Evolutionary conservation across 2,888 invertebrate genomes (phyloP).

Genomic region (Metallyticus violacea): DNA sequence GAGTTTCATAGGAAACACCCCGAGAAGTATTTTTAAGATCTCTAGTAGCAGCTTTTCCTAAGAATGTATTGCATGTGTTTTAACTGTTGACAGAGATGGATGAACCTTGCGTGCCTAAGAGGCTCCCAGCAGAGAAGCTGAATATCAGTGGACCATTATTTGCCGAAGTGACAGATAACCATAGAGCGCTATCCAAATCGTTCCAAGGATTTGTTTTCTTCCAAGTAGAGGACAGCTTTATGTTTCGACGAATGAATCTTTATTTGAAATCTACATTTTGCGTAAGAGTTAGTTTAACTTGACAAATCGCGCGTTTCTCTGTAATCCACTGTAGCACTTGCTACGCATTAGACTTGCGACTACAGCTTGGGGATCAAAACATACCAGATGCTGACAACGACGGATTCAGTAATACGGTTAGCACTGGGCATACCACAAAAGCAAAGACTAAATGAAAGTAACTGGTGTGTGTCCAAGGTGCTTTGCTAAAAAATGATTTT

Average conservation of each 20-base stretch:
- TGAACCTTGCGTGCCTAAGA: not conserved
- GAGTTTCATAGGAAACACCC: not conserved
- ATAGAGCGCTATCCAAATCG: not conserved
- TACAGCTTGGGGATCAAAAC: no score
- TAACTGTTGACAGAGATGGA: not conserved
- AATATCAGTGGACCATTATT: not conserved
- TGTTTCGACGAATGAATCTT: not conserved
- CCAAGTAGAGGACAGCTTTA: not conserved
- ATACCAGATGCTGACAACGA: no score
- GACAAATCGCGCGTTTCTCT: not conserved
- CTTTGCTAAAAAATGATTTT: no score
- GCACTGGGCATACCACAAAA: no score
- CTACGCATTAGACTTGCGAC: not conserved
- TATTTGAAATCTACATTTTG: no score
- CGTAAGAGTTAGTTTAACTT: no score
- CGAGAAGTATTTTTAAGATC: not conserved
- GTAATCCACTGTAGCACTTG: not conserved
- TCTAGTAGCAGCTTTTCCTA: not conserved
- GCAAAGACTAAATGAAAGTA: no score
- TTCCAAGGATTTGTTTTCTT: not conserved
- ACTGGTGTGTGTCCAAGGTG: no score
- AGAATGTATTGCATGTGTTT: not conserved
- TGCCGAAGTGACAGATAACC: not conserved
- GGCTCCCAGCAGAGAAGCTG: no score
- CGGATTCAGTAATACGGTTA: no score